Base-by-base conservation (phyloP, 2,113 vertebrate genomes). In the Cyanoramphus novaezelandiae region DNA sequence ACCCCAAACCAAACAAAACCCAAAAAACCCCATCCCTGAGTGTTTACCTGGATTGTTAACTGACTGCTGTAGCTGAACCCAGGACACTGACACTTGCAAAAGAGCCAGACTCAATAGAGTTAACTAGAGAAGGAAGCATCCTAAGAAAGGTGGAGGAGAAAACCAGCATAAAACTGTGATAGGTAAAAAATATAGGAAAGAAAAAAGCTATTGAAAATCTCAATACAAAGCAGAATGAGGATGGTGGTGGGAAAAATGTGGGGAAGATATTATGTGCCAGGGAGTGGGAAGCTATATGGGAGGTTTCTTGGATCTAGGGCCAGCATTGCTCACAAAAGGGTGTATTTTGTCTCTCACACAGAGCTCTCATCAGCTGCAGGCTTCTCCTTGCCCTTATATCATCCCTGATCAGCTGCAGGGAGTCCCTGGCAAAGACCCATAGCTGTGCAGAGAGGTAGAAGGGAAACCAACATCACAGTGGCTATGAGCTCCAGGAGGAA, bases 401-500 rank as follows among this genome's bases (percentile, higher is more conserved):
- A 71, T 49, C 49, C 46, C 71, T 5, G 1, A 41, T 27, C 17
- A 62, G 50, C 90, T 90, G 50, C 82, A 28, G 60, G 69, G 39
- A 33, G 23, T n/a, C 52, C 46, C 62, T 69, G 91, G 81, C 69
- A 65, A 52, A 68, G 77, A 37, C 63, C 24, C 47, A 31, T 7
- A 19, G n/a, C 33, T 33, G 24, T 4, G 2, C 9, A 21, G 43
- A 33, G 53, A 59, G 15, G 60, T 75, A 68, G 41, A 29, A 52
- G 16, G 41, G 35, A 53, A 9, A 11, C 4, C 1, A 7, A 21
- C 0, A 35, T 3, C 9, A 43, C 75, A 62, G 11, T 0, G 4
- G n/a, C 25, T 47, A 12, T 2, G 33, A 90, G 46, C 23, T 55
- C 12, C 60, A 60, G 60, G 14, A 90, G 9, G 24, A 70, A 64